Evolutionary conservation across 2,797 vertebrate species (phyloP), one percentile per base, ranked within the genome.

Genomic region (Octomys mimax): DNA sequence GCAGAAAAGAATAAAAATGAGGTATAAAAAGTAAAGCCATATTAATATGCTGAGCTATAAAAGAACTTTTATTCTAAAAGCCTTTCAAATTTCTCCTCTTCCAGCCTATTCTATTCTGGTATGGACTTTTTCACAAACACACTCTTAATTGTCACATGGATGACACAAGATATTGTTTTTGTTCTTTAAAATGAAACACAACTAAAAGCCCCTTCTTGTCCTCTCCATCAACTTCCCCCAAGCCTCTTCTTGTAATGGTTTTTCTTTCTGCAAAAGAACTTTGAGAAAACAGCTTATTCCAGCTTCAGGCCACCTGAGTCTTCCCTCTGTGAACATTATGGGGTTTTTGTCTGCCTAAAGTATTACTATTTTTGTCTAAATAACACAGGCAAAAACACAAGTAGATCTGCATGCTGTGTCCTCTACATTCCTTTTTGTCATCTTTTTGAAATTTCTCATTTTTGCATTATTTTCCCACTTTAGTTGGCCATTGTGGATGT

Each of bases 51-150:
- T 42, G 42, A 42, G 42, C 42, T 42, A 42, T 49, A 26, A 88
- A 94, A 89, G 94, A 86, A 90, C 84, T 68, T 95, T 96, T 95
- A 96, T 97, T 97, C 96, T 92, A 81, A 84, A 62, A 93, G n/a
- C 13, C 52, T 52, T 91, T 92, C 22, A 6, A 54, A 36, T 91
- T 24, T 68, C 36, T 36, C 85, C 33, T 80, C n/a, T 93, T 95
- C 39, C 84, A 91, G 59, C 54, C 64, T 88, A 6, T 73, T 94
- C 87, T 95, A 81, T 92, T 92, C 62, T 62, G 46, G 61, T 68
- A 71, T 36, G 75, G 49, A 70, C n/a, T 85, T 78, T 92, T 95
- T 82, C 95, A 81, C 39, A 91, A 24, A 87, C 33, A 73, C 73
- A 39, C 26, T 46, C 62, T 71, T 92, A 46, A 75, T 89, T 92